A percentile compares a stretch with the other conserved stretches of the same genome.
Conservation (phyloP, 2,797 vertebrate genomes). For the Miichthys miiuy region DNA sequence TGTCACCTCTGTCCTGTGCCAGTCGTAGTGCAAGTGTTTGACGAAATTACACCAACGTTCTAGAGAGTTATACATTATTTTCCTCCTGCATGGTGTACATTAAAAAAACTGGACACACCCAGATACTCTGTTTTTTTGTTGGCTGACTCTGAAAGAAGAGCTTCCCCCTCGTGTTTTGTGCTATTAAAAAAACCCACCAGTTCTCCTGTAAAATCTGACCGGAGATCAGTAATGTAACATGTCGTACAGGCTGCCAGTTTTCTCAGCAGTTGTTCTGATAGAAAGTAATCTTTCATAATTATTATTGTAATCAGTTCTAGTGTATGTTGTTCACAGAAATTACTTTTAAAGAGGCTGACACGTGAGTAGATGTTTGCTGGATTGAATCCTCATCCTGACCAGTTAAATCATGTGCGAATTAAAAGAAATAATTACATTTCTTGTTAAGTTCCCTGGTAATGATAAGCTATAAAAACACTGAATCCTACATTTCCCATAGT, state of each 20-base stretch:
- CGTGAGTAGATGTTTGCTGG: too few species aligned
- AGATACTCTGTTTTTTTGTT: neutral
- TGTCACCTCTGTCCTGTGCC: neutral
- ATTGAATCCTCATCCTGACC: too few species aligned
- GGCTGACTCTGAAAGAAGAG: neutral
- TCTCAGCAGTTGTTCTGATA: neutral
- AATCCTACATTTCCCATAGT: neutral
- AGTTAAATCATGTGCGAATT: too few species aligned
- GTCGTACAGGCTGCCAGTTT: neutral
- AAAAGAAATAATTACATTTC: too few species aligned
- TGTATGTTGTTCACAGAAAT: neutral
- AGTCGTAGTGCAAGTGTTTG: neutral
- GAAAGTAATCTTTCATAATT: neutral
- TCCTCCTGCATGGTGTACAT: neutral
- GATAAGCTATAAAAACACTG: neutral
- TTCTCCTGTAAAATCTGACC: constrained; percentile 1
- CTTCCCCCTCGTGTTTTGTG: neutral
- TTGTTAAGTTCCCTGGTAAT: too few species aligned
- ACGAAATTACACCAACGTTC: neutral
- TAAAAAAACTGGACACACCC: neutral
- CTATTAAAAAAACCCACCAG: neutral
- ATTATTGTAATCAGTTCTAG: neutral
- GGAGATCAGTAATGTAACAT: neutral
- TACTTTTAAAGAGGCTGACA: too few species aligned
- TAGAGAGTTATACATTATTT: neutral